These are phyloP conservation scores for Megaleporinus macrocephalus DNA, from an alignment of 2,113 vertebrate genomes.

Conservation along the genomic window DNA sequence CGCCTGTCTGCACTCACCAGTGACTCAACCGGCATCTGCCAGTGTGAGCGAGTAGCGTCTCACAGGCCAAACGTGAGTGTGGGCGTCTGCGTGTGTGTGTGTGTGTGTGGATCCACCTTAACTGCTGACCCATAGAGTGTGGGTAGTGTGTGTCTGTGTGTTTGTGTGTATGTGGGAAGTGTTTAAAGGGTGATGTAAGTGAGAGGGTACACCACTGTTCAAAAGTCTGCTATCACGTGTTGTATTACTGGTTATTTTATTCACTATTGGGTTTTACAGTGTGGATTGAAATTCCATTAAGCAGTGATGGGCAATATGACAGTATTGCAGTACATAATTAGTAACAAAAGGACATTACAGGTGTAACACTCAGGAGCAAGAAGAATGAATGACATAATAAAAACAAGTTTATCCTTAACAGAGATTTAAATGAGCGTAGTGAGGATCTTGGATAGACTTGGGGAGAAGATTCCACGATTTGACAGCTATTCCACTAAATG, in stretches of 20 bases:
- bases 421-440: too few relatives aligned
- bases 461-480: too few relatives aligned
- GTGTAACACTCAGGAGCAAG: too few relatives aligned
- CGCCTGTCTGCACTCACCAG: slow-evolving; percentile 45
- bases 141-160: slow-evolving; percentile 34
- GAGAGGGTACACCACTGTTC: not conserved
- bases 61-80: slow-evolving; percentile 44
- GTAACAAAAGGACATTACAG: too few relatives aligned
- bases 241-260: not conserved
- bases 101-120: slow-evolving; percentile 23
- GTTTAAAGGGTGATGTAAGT: not conserved
- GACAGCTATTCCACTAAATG: too few relatives aligned
- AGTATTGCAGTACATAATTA: too few relatives aligned
- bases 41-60: slow-evolving; percentile 44
- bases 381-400: too few relatives aligned
- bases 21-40: slow-evolving; percentile 57
- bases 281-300: too few relatives aligned
- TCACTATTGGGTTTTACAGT: too few relatives aligned
- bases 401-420: too few relatives aligned
- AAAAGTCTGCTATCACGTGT: not conserved
- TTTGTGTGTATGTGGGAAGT: slow-evolving; percentile 29
- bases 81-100: slow-evolving; percentile 18
- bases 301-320: too few relatives aligned
- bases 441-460: too few relatives aligned
- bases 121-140: slow-evolving; percentile 28